Percentiles rank a stretch among this genome's conserved stretches.
These are phyloP conservation scores for Himalopsyche anomala DNA, from an alignment of 2,888 invertebrate genomes.

Conservation along the genomic window DNA sequence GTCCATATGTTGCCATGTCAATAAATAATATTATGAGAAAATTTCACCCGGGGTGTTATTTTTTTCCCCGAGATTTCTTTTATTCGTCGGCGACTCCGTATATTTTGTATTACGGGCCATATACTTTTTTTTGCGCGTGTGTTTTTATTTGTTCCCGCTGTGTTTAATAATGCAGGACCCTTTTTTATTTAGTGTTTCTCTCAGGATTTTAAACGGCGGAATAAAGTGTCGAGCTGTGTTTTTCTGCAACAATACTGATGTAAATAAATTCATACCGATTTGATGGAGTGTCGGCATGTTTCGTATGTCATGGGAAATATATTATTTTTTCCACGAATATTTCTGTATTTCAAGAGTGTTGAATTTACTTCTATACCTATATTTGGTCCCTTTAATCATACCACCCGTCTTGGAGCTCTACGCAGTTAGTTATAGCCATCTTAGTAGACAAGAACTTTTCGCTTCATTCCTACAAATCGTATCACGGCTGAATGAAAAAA, in stretches of 20 bases:
- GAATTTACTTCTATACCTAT: too few species aligned
- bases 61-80: conserved; percentile 32
- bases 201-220: background rate
- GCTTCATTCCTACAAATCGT: too few species aligned
- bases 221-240: conserved; percentile 16
- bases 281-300: background rate
- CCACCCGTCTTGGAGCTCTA: too few species aligned
- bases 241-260: conserved; percentile 9
- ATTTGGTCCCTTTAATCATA: too few species aligned
- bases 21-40: conserved; percentile 34
- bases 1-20: conserved; percentile 34
- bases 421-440: too few species aligned
- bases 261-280: conserved; percentile 2
- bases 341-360: too few species aligned
- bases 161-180: conserved; percentile 22
- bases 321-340: too few species aligned
- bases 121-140: conserved; percentile 22
- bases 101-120: conserved; percentile 6
- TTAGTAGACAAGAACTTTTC: too few species aligned
- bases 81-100: conserved; percentile 15
- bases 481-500: too few species aligned
- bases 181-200: conserved; percentile 26
- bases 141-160: conserved; percentile 29
- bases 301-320: too few species aligned
- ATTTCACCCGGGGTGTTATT: conserved; percentile 31